Evolutionary conservation across 2,888 invertebrate genomes (phyloP), one percentile per base, ranked within the genome.

Genomic region (Eupithecia tripunctaria): DNA sequence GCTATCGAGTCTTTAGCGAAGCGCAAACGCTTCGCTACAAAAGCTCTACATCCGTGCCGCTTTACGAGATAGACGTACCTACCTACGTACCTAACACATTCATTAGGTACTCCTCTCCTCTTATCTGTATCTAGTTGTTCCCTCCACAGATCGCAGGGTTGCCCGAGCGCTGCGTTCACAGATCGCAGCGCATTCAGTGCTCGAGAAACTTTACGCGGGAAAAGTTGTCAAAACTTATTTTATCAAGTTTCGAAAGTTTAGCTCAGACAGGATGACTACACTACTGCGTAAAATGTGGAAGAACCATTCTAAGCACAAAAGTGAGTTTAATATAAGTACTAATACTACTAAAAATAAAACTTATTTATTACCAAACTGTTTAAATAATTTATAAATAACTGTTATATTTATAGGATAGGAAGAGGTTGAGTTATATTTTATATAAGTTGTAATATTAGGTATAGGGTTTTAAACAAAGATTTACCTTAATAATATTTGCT

Each of bases 221-320:
- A 88, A 89, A 88, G 82, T 85, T 82, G 84, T 79, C 80, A 80
- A n/a, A 76, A 69, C 68, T 64, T 66, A 66, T 77, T 72, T 74
- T 69, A 62, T 29, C 12, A 3, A 38, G 21, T 70, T 69, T 74
- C 43, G 47, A 72, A 71, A 76, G 68, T 71, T 70, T 70, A 1
- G 60, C 66, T 36, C 27, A 18, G 65, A n/a, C 60, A 84, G 76
- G 80, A 94, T 93, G 93, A 95, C 96, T 89, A 95, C 95, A 65
- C 95, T 96, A 78, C 89, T 96, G 80, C 93, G 96, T 85, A 95
- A 95, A 87, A 95, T 96, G 87, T 96, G 96, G 96, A 96, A 95
- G 82, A 95, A 93, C 80, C 95, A 95, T 88, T 95, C 96, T 21
- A 96, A 96, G 82, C 96, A 96, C 82, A 96, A 96, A 95, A 96